Base-by-base conservation (phyloP, 2,113 vertebrate genomes). In the Bos indicus region DNA sequence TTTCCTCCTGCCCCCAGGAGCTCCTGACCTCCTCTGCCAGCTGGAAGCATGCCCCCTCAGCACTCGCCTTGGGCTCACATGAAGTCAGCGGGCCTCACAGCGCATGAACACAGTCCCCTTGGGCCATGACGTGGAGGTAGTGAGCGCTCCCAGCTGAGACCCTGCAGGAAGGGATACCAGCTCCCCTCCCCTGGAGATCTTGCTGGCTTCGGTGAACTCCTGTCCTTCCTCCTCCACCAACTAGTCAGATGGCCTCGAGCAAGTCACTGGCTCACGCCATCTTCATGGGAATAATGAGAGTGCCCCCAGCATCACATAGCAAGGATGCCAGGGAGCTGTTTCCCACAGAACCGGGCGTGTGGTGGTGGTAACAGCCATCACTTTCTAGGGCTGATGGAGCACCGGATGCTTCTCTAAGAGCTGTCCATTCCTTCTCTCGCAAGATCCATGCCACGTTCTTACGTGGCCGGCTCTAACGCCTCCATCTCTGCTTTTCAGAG, bases 381-480 rank as follows among this genome's bases (percentile, higher is more conserved):
- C 26, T 80, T 71, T 14, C 16, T 6, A 19, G 67, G 62, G 28
- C 33, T 26, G 10, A 5, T 4, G 28, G 1, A 0, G 2, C 2
- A 17, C 40, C 1, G 0, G 43, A n/a, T 12, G 2, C 43, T 33
- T 16, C 62, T 40, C 40, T 7, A 5, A 14, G 26, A 3, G 6
- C 40, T 17, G 21, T 40, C 19, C 9, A 2, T 28, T 8, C 1
- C 0, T 25, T 5, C n/a, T 40, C 21, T 56, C 0, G 0, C 1
- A 5, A 2, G 19, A 15, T 8, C 25, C 12, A 9, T 0, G 7
- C 16, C 25, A 0, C 13, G 21, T 36, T 5, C 48, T 46, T 10
- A 23, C 0, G 0, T 0, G 10, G 33, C 1, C 13, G 4, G 48
- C 71, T 90, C 7, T 19, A 3, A 12, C 0, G 0, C 40, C 10